phyloP scores from a whole-genome alignment of 2,113 vertebrate species.

The Lamprotornis superbus region DNA sequence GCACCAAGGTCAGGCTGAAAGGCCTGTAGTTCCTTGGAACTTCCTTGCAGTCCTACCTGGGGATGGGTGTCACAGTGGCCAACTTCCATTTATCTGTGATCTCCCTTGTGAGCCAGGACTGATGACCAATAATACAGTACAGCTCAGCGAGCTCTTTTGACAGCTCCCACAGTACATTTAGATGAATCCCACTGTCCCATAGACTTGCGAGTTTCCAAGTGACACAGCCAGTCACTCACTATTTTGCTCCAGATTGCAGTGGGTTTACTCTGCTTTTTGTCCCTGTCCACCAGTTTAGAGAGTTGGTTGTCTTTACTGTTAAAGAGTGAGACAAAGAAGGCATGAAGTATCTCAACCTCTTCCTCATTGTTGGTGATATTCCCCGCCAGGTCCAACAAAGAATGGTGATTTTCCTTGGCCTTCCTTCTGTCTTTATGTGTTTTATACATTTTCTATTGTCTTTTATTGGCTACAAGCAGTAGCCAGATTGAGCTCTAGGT shows the following conservation, averaged over 20 bases:
- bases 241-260: not conserved
- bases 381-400: not conserved
- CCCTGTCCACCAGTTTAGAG: not conserved
- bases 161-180: not conserved
- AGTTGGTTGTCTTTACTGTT: not conserved
- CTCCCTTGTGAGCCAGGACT: not conserved
- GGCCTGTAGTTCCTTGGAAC: not conserved
- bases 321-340: not conserved
- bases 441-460: not conserved
- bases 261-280: not conserved
- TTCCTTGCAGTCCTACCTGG: not conserved
- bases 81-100: not conserved
- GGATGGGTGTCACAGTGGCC: not conserved
- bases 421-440: not conserved
- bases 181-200: not conserved
- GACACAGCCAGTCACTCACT: not conserved
- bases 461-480: not conserved
- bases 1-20: not conserved
- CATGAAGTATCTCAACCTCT: not conserved
- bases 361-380: not conserved
- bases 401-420: not conserved
- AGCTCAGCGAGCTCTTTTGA: rapidly evolving
- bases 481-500: no score
- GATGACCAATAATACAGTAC: not conserved
- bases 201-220: not conserved